These are phyloP conservation scores for Trichonephila clavipes DNA, from an alignment of 1,140 invertebrate species.

Conservation along the genomic window DNA sequence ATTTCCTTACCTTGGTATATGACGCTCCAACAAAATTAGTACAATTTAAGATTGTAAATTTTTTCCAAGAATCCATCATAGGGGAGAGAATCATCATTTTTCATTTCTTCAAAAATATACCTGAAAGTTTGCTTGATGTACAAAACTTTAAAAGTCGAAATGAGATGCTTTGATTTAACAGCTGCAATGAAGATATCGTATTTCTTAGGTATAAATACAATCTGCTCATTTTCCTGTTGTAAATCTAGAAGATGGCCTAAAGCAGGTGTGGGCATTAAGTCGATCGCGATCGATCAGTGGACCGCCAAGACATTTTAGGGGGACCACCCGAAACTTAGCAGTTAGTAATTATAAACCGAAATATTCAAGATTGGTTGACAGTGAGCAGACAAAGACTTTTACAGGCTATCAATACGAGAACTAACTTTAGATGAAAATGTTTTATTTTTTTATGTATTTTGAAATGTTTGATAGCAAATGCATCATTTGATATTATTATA, in stretches of 20 bases:
- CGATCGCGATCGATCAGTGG: too few relatives aligned
- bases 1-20: not conserved
- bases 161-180: not conserved
- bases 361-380: too few relatives aligned
- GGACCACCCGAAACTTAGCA: not conserved
- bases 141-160: not conserved
- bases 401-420: too few relatives aligned
- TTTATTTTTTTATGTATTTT: too few relatives aligned
- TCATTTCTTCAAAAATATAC: slow-evolving; percentile 5
- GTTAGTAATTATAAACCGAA: too few relatives aligned
- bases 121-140: not conserved
- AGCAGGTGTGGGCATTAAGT: too few relatives aligned
- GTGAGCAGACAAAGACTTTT: too few relatives aligned
- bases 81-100: not conserved
- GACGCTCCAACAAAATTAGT: not conserved
- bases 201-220: not conserved
- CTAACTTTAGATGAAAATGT: too few relatives aligned
- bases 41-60: not conserved
- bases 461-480: too few relatives aligned
- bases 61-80: not conserved
- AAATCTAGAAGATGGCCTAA: not conserved
- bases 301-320: too few relatives aligned
- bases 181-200: not conserved
- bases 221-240: not conserved
- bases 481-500: too few relatives aligned